A percentile compares a stretch with the other conserved stretches of the same genome.
These are phyloP conservation scores for Vanessa tameamea DNA, from an alignment of 1,140 invertebrate genomes.

Conservation along the genomic window DNA sequence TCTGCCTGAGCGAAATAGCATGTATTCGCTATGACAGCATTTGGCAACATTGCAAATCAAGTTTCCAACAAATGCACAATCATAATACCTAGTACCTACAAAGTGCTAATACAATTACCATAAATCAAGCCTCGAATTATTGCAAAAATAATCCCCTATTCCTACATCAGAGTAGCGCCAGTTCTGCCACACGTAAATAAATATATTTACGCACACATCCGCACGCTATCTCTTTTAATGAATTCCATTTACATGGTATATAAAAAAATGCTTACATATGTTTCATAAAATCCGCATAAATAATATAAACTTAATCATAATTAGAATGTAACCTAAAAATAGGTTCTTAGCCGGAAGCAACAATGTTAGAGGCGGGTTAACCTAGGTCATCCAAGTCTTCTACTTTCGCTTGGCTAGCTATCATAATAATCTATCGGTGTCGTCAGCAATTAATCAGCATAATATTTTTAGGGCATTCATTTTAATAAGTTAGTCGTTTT, in stretches of 20 bases:
- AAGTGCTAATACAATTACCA: constrained; percentile 23
- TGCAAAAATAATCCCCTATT: constrained; percentile 43
- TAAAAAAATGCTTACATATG: constrained; percentile 55
- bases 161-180: constrained; percentile 28
- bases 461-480: constrained; percentile 23
- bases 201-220: constrained; percentile 42
- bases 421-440: constrained; percentile 50
- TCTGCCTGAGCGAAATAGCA: constrained; percentile 39
- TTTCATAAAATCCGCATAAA: constrained; percentile 49
- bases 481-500: constrained; percentile 22
- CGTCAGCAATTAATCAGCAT: constrained; percentile 46
- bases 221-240: constrained; percentile 33
- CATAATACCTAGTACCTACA: constrained; percentile 22
- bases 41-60: constrained; percentile 54
- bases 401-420: constrained; percentile 67
- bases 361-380: constrained; percentile 65
- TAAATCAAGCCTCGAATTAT: constrained; percentile 27
- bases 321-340: constrained; percentile 71
- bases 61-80: constrained; percentile 55
- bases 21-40: constrained; percentile 46
- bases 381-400: constrained; percentile 72
- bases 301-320: constrained; percentile 47
- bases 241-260: constrained; percentile 45
- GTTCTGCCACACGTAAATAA: constrained; percentile 41
- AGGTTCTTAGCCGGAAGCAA: constrained; percentile 56